phyloP scores from a whole-genome alignment of 2,888 invertebrate species.

The Lasius platythorax region DNA sequence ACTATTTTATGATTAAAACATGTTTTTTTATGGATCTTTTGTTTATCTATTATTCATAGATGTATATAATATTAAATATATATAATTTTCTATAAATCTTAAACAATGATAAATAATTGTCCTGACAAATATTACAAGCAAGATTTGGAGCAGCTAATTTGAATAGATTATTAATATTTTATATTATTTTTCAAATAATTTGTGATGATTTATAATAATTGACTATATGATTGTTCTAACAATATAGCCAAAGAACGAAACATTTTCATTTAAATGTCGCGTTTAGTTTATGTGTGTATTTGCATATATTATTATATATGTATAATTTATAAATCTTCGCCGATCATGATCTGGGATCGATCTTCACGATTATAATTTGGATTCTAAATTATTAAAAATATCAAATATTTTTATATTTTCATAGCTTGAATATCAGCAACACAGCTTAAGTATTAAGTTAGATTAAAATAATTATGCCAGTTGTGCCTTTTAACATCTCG shows the following conservation, averaged over 20 bases:
- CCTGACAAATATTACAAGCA: neutral
- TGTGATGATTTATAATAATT: neutral
- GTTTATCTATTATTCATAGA: neutral
- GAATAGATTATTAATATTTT: neutral
- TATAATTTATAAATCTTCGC: neutral
- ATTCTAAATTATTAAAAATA: neutral
- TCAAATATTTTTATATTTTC: neutral
- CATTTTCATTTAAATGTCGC: neutral
- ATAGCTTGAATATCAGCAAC: neutral
- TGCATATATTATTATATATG: neutral
- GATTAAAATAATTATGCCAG: neutral
- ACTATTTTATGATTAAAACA: neutral
- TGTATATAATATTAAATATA: neutral
- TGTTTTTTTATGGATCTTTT: neutral
- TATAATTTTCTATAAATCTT: neutral
- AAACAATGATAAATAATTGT: neutral
- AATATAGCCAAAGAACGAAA: neutral
- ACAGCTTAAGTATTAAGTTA: neutral
- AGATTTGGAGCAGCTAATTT: neutral
- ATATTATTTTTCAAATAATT: neutral
- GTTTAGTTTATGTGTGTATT: neutral
- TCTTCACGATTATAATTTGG: neutral
- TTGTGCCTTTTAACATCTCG: conserved; percentile 30
- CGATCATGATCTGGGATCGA: neutral
- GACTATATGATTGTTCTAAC: neutral